phyloP scores from a whole-genome alignment of 2,797 vertebrate species.

The Hylomyscus alleni region DNA sequence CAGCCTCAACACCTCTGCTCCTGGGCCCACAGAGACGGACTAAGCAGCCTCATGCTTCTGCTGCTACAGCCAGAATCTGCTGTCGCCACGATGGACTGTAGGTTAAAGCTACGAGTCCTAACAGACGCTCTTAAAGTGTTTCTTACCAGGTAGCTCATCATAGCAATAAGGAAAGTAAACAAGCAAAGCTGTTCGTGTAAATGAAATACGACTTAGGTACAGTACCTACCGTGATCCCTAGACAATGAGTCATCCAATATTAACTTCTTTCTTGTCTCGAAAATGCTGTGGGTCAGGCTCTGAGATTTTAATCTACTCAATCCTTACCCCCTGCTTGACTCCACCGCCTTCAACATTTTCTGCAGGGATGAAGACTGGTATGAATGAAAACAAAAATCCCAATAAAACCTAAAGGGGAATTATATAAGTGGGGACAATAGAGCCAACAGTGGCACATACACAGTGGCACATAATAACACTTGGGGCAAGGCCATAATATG shows the following conservation, averaged over 20 bases:
- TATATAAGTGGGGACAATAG: neutral
- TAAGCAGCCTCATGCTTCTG: neutral
- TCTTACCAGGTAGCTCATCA: neutral
- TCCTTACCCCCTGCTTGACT: neutral
- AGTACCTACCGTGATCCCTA: neutral
- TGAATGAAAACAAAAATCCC: constrained; percentile 20
- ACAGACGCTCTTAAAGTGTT: neutral
- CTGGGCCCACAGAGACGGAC: neutral
- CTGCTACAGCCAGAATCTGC: neutral
- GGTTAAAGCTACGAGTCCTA: neutral
- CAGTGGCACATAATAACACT: neutral
- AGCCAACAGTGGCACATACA: neutral
- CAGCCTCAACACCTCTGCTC: neutral
- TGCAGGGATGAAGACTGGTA: neutral
- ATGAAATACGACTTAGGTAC: neutral
- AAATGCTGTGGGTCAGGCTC: neutral
- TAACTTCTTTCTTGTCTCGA: neutral
- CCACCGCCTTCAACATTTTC: constrained; percentile 2
- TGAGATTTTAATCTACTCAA: constrained; percentile 37
- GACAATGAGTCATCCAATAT: neutral
- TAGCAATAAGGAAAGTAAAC: neutral
- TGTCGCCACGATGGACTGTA: neutral
- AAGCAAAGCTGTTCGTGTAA: neutral
- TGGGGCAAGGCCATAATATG: neutral
- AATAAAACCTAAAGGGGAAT: neutral